A percentile compares a stretch with the other conserved stretches of the same genome.
Conservation (phyloP, 2,113 vertebrate species). For the Cryptotis parvus region DNA sequence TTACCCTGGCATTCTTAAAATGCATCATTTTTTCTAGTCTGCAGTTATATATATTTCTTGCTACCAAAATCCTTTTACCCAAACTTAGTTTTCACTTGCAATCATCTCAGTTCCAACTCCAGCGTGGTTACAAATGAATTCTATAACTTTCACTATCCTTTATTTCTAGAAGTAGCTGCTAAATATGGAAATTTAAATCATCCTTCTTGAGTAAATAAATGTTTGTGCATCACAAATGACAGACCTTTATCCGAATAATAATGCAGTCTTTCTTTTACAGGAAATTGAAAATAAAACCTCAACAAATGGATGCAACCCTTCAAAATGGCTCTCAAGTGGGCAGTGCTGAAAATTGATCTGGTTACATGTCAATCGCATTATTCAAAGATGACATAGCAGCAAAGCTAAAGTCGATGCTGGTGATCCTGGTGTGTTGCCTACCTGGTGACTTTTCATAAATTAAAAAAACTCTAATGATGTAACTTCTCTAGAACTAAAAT, state of each 20-base stretch:
- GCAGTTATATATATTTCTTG: background rate
- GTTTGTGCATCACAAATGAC: background rate
- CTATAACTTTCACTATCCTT: background rate
- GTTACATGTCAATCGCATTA: conserved; percentile 77
- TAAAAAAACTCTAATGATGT: conserved; percentile 58
- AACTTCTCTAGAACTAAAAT: conserved; percentile 48
- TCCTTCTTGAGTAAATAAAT: conserved; percentile 20
- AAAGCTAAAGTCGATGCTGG: conserved; percentile 53
- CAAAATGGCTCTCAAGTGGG: conserved; percentile 76
- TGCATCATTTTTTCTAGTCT: background rate
- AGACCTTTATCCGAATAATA: conserved; percentile 66
- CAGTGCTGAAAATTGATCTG: conserved; percentile 79
- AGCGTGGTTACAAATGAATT: conserved; percentile 50
- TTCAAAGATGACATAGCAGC: conserved; percentile 75
- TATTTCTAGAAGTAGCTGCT: conserved; percentile 55
- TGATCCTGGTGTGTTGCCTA: conserved; percentile 39
- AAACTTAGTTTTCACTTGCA: conserved; percentile 14
- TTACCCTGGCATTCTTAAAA: conserved; percentile 33
- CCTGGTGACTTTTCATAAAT: conserved; percentile 44
- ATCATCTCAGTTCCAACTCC: background rate
- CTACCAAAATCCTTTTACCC: background rate
- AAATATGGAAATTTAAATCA: conserved; percentile 52
- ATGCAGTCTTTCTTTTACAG: conserved; percentile 69
- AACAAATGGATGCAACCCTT: conserved; percentile 71
- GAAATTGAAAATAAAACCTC: conserved; percentile 79